Evolutionary conservation across 2,113 vertebrate genomes (phyloP).

Genomic region (Pogonocichla stellata): DNA sequence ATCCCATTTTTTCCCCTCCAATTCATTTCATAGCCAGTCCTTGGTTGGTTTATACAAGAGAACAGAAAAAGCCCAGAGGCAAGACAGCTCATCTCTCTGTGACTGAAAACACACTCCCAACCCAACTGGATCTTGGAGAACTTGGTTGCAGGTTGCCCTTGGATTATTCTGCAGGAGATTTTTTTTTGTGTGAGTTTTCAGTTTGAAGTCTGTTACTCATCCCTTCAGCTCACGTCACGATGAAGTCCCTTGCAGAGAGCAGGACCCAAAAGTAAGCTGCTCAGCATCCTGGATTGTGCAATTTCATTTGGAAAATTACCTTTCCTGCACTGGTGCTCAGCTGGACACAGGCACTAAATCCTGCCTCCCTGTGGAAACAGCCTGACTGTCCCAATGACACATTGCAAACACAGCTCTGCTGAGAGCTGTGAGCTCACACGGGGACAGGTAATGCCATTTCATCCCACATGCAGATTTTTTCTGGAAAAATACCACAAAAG

Average conservation of each 20-base stretch:
- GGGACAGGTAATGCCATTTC: constrained; percentile 7
- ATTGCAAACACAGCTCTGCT: background rate
- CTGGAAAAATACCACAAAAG: constrained; percentile 7
- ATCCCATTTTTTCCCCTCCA: background rate
- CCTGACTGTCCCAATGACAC: background rate
- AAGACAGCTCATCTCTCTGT: background rate
- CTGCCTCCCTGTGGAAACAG: background rate
- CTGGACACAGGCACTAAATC: background rate
- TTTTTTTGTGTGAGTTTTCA: background rate
- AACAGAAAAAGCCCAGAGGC: constrained; percentile 43
- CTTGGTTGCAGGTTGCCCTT: constrained; percentile 8
- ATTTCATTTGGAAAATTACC: constrained; percentile 61
- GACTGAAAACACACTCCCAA: background rate
- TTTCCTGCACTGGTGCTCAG: constrained; percentile 7
- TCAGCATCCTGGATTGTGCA: constrained; percentile 4
- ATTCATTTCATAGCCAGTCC: constrained; percentile 17
- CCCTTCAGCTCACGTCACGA: constrained; percentile 5
- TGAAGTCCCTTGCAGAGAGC: constrained; percentile 29
- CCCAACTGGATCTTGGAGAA: background rate
- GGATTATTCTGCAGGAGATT: background rate
- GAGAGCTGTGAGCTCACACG: accelerated
- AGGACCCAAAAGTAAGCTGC: constrained; percentile 30
- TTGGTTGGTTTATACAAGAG: constrained; percentile 32
- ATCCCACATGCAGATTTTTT: constrained; percentile 19
- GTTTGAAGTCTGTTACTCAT: constrained; percentile 27